Conservation (phyloP, 2,888 invertebrate genomes). For the Dioctria rufipes region DNA sequence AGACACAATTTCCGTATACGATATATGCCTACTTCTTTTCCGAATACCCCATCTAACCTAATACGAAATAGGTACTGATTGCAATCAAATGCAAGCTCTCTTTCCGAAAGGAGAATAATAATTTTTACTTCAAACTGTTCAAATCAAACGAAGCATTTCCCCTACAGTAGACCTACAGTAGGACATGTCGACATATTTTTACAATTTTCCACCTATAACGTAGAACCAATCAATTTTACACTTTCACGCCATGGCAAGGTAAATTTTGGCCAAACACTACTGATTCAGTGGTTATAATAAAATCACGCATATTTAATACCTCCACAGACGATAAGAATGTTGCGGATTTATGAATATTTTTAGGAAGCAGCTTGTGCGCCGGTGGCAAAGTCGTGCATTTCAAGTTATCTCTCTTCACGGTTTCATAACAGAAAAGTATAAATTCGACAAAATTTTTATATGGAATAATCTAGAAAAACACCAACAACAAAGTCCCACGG, state of each 20-base stretch:
- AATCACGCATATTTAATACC: background rate
- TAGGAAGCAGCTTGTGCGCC: slow-evolving; percentile 11
- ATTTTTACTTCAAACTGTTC: too few species aligned
- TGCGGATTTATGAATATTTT: slow-evolving; percentile 16
- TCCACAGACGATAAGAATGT: background rate
- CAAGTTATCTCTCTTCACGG: slow-evolving; percentile 24
- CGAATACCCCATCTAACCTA: too few species aligned
- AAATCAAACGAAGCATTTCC: too few species aligned
- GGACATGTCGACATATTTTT: too few species aligned
- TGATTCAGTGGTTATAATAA: slow-evolving; percentile 14
- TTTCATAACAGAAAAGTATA: background rate
- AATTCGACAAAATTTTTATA: slow-evolving; percentile 19
- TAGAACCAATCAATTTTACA: background rate
- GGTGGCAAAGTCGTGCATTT: slow-evolving; percentile 1
- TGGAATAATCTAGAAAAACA: slow-evolving; percentile 1
- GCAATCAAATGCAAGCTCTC: too few species aligned
- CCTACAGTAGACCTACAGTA: too few species aligned
- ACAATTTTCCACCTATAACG: background rate
- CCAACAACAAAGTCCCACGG: background rate
- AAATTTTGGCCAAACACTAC: slow-evolving; percentile 11
- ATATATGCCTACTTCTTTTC: too few species aligned
- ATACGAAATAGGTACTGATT: too few species aligned
- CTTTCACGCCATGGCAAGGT: background rate
- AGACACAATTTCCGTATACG: too few species aligned
- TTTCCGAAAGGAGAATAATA: too few species aligned